Conservation (phyloP, 2,113 vertebrate species). For the Microcebus tavaratra region DNA sequence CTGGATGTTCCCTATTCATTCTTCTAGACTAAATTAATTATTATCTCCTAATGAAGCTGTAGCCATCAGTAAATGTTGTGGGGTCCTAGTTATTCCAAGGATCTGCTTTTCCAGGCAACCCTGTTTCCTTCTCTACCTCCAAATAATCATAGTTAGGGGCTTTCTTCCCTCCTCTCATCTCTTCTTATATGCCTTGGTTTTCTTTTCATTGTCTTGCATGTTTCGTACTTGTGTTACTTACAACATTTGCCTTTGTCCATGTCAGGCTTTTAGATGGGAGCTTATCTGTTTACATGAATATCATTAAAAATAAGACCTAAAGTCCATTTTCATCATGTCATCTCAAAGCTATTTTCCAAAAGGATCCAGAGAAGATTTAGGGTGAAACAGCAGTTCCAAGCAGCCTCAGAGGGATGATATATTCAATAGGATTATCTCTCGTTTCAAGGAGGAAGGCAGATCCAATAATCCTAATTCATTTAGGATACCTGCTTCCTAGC, state of each 20-base stretch:
- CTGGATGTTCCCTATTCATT: not conserved
- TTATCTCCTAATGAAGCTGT: not conserved
- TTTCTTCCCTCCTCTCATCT: not conserved
- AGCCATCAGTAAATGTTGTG: not conserved
- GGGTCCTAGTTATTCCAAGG: not conserved
- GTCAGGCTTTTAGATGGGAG: not conserved
- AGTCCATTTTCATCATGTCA: not conserved
- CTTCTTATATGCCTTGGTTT: not conserved
- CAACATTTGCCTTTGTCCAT: not conserved
- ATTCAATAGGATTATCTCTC: slow-evolving; percentile 41
- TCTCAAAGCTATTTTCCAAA: slow-evolving; percentile 35
- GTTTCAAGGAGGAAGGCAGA: slow-evolving; percentile 36
- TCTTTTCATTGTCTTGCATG: not conserved
- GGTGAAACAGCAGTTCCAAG: slow-evolving; percentile 21
- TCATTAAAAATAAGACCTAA: slow-evolving; percentile 28
- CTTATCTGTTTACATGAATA: not conserved
- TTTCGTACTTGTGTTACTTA: not conserved
- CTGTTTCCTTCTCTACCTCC: not conserved
- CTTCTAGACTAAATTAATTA: slow-evolving; percentile 24
- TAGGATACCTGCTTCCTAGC: slow-evolving; percentile 62
- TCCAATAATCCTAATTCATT: slow-evolving; percentile 67
- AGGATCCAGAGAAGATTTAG: slow-evolving; percentile 45
- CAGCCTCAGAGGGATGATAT: not conserved
- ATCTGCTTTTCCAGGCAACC: not conserved
- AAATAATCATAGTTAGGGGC: not conserved